A percentile compares a stretch with the other conserved stretches of the same genome.
These are phyloP conservation scores for Vespertilio murinus DNA, from an alignment of 2,797 vertebrate species.

Conservation along the genomic window DNA sequence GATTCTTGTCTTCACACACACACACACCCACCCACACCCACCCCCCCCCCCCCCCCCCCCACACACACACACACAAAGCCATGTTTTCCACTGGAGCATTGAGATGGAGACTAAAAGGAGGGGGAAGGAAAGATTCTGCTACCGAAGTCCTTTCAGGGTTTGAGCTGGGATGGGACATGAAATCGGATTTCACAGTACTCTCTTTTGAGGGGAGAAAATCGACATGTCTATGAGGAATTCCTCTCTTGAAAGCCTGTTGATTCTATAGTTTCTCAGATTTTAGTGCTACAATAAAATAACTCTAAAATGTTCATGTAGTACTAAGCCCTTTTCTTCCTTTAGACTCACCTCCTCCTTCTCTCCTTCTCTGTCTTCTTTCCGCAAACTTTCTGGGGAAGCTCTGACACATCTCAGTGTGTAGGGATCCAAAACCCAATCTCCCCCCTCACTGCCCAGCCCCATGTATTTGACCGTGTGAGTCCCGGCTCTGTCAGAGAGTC, in stretches of 20 bases:
- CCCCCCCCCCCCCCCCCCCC: too few relatives aligned
- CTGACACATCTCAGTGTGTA: neutral
- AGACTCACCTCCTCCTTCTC: neutral
- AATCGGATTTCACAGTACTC: slow-evolving; percentile 22
- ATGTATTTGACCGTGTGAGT: neutral
- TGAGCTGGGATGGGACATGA: slow-evolving; percentile 18
- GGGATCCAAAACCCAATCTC: neutral
- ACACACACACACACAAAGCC: neutral
- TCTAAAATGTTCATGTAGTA: neutral
- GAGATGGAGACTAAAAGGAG: neutral
- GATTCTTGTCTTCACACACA: neutral
- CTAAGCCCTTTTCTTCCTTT: neutral
- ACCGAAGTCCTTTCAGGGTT: neutral
- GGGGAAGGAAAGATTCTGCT: neutral
- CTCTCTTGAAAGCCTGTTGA: slow-evolving; percentile 43
- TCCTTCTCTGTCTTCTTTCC: neutral
- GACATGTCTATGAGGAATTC: neutral
- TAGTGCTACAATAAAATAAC: neutral
- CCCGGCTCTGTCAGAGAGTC: neutral
- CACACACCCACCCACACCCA: too few relatives aligned
- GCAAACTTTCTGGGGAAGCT: neutral
- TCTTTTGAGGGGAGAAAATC: slow-evolving; percentile 45
- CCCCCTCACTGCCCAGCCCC: neutral
- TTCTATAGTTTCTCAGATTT: slow-evolving; percentile 28
- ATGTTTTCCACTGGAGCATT: neutral